phyloP scores from a whole-genome alignment of 2,888 invertebrate species.

The Digitonthophagus gazella region DNA sequence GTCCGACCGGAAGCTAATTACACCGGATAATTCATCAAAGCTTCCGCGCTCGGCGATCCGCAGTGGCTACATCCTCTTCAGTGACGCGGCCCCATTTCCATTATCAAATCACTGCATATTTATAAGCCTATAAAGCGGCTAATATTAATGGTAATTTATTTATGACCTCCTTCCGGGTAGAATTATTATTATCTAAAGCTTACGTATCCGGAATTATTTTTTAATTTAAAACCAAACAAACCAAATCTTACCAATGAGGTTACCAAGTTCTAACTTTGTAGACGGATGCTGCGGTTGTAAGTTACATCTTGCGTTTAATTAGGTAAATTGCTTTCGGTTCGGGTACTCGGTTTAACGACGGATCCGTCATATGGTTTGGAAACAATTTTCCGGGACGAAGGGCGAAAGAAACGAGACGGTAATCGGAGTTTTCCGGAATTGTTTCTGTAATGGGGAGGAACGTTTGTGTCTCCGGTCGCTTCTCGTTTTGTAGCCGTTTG shows the following conservation, averaged over 20 bases:
- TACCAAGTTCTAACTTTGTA: not conserved
- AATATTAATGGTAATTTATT: conserved; percentile 27
- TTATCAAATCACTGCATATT: conserved; percentile 23
- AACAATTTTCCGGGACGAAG: not conserved
- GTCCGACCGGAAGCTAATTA: not conserved
- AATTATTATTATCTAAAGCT: conserved; percentile 7
- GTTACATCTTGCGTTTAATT: not conserved
- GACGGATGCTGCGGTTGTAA: not conserved
- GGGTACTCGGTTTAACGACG: not conserved
- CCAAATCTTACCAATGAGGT: not conserved
- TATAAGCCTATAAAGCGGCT: conserved; percentile 21
- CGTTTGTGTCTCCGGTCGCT: not conserved
- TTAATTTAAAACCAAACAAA: not conserved
- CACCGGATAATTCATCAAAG: not conserved
- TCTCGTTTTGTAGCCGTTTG: not conserved
- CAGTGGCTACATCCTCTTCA: not conserved
- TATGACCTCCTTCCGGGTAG: conserved; percentile 14
- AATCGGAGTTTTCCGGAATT: not conserved
- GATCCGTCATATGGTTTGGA: not conserved
- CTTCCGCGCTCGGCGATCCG: not conserved
- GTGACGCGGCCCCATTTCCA: not conserved
- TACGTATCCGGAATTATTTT: not conserved
- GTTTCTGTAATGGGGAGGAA: not conserved
- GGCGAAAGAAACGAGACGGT: not conserved
- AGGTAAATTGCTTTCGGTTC: not conserved